Conservation (phyloP, 2,797 vertebrate genomes). For the Pantherophis alleghaniensis region DNA sequence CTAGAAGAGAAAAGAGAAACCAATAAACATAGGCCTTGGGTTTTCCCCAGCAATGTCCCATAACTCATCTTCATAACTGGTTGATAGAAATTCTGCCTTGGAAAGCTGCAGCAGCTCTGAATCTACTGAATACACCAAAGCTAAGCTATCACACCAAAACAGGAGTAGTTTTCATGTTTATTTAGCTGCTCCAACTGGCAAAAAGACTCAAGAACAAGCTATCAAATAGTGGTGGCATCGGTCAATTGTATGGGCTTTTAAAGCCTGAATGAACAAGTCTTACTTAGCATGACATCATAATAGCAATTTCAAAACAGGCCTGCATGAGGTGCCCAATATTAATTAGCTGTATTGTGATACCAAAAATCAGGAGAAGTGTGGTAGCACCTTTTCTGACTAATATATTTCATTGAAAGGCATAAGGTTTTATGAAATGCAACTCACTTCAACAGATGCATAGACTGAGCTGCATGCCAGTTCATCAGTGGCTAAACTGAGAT, state of each 20-base stretch:
- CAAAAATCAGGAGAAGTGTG: not conserved
- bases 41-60: conserved; percentile 50
- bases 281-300: not conserved
- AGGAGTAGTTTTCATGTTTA: not conserved
- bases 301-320: not conserved
- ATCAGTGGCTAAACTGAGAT: not conserved
- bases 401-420: not conserved
- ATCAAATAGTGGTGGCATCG: not conserved
- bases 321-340: not conserved
- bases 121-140: not conserved
- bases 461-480: not conserved
- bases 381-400: not conserved
- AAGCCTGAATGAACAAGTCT: not conserved
- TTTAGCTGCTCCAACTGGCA: not conserved
- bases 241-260: not conserved
- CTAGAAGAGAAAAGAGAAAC: conserved; percentile 61
- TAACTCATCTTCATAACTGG: not conserved
- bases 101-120: not conserved
- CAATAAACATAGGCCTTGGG: conserved; percentile 53
- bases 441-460: not conserved
- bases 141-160: not conserved
- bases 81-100: not conserved
- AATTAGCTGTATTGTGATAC: not conserved
- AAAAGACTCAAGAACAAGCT: not conserved
- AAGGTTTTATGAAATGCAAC: not conserved